Evolutionary conservation across 1,140 invertebrate genomes (phyloP).

Genomic region (Trichogramma pretiosum): DNA sequence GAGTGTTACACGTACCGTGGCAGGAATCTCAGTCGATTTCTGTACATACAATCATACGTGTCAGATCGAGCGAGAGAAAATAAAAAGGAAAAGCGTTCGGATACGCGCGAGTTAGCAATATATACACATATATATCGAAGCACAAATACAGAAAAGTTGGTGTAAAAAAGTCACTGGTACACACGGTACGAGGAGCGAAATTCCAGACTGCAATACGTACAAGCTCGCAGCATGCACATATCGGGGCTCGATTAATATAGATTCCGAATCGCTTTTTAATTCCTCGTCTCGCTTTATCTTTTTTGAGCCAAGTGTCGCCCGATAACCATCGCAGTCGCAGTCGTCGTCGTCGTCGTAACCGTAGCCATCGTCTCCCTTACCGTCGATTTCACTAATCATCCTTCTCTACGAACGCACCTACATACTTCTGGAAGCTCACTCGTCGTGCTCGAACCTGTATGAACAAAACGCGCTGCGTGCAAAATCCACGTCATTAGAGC

Average conservation of each 20-base stretch:
- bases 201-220: neutral
- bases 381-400: conserved; percentile 20
- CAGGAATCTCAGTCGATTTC: no score
- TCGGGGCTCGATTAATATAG: conserved; percentile 17
- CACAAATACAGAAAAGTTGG: neutral
- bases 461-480: neutral
- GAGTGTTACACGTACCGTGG: no score
- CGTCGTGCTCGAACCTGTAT: no score
- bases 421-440: neutral
- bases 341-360: no score
- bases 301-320: conserved; percentile 7
- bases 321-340: conserved; percentile 14
- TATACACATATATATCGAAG: no score
- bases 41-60: no score
- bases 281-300: neutral
- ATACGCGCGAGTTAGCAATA: no score
- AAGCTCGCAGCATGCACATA: conserved; percentile 8
- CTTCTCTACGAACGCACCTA: no score
- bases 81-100: no score
- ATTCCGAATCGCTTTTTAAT: conserved; percentile 19
- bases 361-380: conserved; percentile 14
- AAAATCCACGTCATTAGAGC: conserved; percentile 12
- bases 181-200: neutral
- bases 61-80: no score
- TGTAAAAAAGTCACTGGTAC: neutral